Evolutionary conservation across 2,888 invertebrate species (phyloP).

Genomic region (Petrophora chlorosata): DNA sequence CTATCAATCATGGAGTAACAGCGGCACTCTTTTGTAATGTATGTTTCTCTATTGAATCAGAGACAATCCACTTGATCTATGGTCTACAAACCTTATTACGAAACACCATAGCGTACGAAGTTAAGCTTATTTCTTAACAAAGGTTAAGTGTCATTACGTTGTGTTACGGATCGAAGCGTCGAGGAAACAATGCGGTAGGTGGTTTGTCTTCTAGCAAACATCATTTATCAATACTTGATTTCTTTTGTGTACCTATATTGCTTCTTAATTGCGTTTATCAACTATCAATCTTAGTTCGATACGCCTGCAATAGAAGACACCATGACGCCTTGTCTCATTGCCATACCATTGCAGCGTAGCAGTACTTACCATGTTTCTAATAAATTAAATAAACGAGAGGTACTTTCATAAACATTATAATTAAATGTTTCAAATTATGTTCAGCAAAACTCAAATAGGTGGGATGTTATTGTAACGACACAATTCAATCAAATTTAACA

Average conservation of each 20-base stretch:
- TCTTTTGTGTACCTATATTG: conserved; percentile 34
- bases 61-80: conserved; percentile 31
- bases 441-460: background rate
- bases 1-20: conserved; percentile 19
- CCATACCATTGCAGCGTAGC: no score
- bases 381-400: conserved; percentile 1
- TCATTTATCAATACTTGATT: conserved; percentile 44
- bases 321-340: background rate
- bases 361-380: background rate
- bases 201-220: conserved; percentile 31
- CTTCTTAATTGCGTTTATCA: conserved; percentile 29
- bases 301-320: background rate
- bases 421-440: background rate
- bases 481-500: conserved; percentile 3
- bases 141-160: conserved; percentile 35
- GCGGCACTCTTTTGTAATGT: conserved; percentile 24
- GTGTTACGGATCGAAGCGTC: conserved; percentile 24
- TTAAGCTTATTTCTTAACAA: conserved; percentile 31
- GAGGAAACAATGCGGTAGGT: conserved; percentile 32
- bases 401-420: background rate
- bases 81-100: conserved; percentile 29
- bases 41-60: conserved; percentile 29
- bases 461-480: conserved; percentile 1
- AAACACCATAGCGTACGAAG: conserved; percentile 24
- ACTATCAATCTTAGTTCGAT: conserved; percentile 26